Evolutionary conservation across 2,888 invertebrate genomes (phyloP).

Genomic region (Plagodis dolabraria): DNA sequence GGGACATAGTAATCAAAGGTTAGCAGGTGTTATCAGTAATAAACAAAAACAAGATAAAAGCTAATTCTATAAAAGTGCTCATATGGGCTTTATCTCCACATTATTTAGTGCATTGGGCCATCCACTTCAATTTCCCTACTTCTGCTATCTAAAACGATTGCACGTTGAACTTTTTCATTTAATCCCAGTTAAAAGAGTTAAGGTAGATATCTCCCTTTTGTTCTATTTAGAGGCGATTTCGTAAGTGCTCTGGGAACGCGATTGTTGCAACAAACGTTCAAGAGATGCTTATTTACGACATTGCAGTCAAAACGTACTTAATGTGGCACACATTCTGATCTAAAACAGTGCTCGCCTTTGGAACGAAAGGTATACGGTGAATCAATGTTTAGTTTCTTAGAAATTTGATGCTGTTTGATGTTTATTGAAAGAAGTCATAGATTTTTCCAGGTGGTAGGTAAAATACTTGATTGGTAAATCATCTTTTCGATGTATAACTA

Average conservation of each 20-base stretch:
- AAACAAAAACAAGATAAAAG: too few relatives aligned
- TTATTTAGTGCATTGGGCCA: too few relatives aligned
- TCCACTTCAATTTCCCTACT: neutral
- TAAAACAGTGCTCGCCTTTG: slow-evolving; percentile 20
- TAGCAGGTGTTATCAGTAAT: neutral
- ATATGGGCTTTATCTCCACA: too few relatives aligned
- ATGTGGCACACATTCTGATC: slow-evolving; percentile 30
- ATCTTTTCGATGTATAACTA: too few relatives aligned
- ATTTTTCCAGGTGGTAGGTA: too few relatives aligned
- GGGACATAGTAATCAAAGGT: neutral
- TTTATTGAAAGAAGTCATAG: too few relatives aligned
- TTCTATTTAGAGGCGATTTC: slow-evolving; percentile 23
- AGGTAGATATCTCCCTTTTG: slow-evolving; percentile 8
- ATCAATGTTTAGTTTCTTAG: slow-evolving; percentile 15
- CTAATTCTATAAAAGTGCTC: too few relatives aligned
- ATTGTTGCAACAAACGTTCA: slow-evolving; percentile 15
- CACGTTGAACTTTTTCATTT: slow-evolving; percentile 24
- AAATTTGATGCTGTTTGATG: slow-evolving; percentile 8
- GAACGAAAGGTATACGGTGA: slow-evolving; percentile 2
- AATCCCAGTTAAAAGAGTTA: slow-evolving; percentile 24
- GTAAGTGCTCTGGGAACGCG: slow-evolving; percentile 23
- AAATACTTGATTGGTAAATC: too few relatives aligned
- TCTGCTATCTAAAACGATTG: slow-evolving; percentile 10
- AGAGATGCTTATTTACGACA: slow-evolving; percentile 28
- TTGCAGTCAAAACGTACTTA: slow-evolving; percentile 30